Percentiles rank a stretch among this genome's conserved stretches.
phyloP scores from a whole-genome alignment of 2,113 vertebrate genomes.

The Gallinago undulata region DNA sequence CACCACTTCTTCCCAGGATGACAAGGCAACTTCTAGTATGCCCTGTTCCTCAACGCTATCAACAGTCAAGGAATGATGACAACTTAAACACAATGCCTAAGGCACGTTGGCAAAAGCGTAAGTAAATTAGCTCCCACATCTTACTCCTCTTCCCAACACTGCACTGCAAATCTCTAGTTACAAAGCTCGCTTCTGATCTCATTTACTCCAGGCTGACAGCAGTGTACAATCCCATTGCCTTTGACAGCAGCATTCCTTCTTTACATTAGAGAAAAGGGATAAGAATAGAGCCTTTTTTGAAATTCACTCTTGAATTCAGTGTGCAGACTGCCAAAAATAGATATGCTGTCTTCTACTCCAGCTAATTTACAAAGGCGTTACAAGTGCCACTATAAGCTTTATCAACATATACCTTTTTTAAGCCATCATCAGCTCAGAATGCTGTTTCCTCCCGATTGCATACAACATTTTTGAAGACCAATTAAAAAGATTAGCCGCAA shows the following conservation, averaged over 20 bases:
- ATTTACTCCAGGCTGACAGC: background rate
- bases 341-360: background rate
- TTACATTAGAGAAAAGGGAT: background rate
- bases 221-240: background rate
- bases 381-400: background rate
- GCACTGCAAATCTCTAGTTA: background rate
- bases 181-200: background rate
- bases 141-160: background rate
- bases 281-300: background rate
- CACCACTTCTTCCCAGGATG: background rate
- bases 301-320: background rate
- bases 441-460: constrained; percentile 76
- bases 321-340: background rate
- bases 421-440: constrained; percentile 71
- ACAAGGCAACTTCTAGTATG: background rate
- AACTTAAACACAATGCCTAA: background rate
- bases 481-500: constrained; percentile 68
- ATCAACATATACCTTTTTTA: constrained; percentile 11
- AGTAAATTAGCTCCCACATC: background rate
- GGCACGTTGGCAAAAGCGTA: background rate
- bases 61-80: background rate
- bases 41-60: background rate
- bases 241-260: background rate
- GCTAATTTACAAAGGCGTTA: background rate
- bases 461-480: constrained; percentile 79